phyloP scores from a whole-genome alignment of 2,113 vertebrate genomes.

The Astur gentilis region DNA sequence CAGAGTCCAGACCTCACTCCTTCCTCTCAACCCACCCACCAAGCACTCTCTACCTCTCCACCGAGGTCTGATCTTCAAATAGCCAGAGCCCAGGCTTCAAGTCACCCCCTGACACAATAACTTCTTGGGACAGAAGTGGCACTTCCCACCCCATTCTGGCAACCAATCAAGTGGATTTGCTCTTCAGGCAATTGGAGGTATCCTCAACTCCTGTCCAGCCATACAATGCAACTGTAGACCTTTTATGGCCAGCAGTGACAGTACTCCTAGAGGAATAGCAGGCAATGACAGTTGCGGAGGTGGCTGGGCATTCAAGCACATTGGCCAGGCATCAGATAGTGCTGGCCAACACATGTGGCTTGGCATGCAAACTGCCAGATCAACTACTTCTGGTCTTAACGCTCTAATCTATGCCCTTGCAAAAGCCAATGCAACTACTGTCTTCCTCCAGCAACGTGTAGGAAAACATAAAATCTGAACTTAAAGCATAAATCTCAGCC shows the following conservation, averaged over 20 bases:
- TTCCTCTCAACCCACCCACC: accelerated
- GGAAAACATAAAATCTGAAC: neutral
- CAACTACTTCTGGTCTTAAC: neutral
- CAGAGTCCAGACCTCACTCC: neutral
- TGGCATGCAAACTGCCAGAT: neutral
- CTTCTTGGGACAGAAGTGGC: neutral
- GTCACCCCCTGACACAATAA: neutral
- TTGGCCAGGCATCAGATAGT: neutral
- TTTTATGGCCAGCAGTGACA: neutral
- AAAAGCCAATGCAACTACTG: neutral
- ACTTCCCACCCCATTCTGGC: neutral
- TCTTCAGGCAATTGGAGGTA: neutral
- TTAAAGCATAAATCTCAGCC: neutral
- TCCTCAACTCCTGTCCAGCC: neutral
- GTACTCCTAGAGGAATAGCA: neutral
- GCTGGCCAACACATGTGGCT: neutral
- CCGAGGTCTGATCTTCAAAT: accelerated
- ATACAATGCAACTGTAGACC: accelerated
- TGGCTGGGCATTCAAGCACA: neutral
- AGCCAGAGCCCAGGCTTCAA: neutral
- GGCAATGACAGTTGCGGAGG: neutral
- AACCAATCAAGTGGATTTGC: neutral
- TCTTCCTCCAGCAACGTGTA: neutral
- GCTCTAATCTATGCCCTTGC: neutral
- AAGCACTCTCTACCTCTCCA: neutral